A percentile compares a stretch with the other conserved stretches of the same genome.
Conservation (phyloP, 2,797 vertebrate genomes). For the Platyrinchus mystaceus region DNA sequence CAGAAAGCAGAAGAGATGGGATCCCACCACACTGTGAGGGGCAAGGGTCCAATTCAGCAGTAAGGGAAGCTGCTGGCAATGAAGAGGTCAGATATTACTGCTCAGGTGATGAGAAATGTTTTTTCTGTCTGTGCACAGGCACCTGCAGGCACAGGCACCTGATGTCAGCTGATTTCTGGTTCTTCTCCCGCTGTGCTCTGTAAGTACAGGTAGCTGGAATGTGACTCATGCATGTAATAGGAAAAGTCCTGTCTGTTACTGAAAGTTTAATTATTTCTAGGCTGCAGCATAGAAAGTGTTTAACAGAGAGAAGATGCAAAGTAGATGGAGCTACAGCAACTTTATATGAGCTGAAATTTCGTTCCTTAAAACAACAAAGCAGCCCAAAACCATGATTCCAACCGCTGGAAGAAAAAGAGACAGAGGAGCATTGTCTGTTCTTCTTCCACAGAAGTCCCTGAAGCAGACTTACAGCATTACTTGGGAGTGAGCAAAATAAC, state of each 20-base stretch:
- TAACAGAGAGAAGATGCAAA: neutral
- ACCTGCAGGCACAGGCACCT: neutral
- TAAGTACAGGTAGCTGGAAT: neutral
- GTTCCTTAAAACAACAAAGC: neutral
- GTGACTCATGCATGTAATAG: neutral
- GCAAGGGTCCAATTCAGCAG: neutral
- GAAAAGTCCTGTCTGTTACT: neutral
- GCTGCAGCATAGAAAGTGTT: neutral
- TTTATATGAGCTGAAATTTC: neutral
- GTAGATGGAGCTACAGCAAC: neutral
- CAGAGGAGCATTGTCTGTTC: neutral
- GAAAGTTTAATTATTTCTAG: neutral
- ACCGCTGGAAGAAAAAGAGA: neutral
- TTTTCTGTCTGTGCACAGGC: neutral
- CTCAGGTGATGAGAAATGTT: neutral
- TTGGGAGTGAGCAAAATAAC: neutral
- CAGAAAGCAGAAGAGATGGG: neutral
- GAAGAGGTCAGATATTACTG: neutral
- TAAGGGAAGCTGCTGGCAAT: rapidly evolving
- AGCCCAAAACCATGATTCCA: neutral
- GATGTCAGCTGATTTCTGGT: neutral
- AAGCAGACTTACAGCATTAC: neutral
- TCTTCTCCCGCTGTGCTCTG: neutral
- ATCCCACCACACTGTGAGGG: neutral
- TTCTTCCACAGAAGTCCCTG: neutral